A percentile compares a stretch with the other conserved stretches of the same genome.
These are phyloP conservation scores for Actinostola sp. DNA, from an alignment of 92 coral and sea anemone species.

Conservation along the genomic window DNA sequence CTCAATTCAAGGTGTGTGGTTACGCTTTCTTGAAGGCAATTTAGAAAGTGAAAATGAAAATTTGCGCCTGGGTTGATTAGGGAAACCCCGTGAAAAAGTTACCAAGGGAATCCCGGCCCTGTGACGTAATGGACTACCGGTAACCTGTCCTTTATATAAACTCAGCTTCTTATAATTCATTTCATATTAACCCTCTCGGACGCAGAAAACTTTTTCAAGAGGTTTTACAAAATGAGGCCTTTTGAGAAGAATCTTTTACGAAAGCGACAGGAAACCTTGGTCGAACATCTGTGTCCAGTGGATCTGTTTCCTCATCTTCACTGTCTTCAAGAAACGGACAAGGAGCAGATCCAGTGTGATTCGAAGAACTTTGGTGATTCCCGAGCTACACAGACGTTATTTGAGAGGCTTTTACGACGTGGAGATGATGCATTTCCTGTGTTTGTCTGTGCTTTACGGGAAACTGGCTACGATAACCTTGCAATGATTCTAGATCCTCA, in stretches of 20 bases:
- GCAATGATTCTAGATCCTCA: conserved; percentile 89
- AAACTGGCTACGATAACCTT: conserved; percentile 73
- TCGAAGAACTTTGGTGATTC: conserved; percentile 52
- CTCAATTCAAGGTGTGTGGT: background rate
- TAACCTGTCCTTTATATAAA: background rate
- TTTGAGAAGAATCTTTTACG: conserved; percentile 53
- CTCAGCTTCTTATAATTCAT: background rate
- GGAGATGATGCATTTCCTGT: conserved; percentile 61
- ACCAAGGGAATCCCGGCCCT: conserved; percentile 3
- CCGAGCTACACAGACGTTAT: conserved; percentile 57
- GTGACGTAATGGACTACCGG: conserved; percentile 5
- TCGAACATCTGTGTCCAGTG: conserved; percentile 57
- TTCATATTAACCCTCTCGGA: background rate
- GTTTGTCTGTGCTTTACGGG: conserved; percentile 74
- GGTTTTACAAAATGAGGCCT: conserved; percentile 34
- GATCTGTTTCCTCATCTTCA: conserved; percentile 56
- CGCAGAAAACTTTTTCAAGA: background rate
- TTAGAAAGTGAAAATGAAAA: background rate
- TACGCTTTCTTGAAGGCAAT: background rate
- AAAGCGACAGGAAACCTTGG: conserved; percentile 57
- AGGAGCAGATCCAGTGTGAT: conserved; percentile 44
- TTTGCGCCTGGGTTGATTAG: background rate
- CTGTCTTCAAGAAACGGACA: conserved; percentile 53
- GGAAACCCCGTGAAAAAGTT: background rate
- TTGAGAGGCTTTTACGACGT: conserved; percentile 63